A percentile compares a stretch with the other conserved stretches of the same genome.
phyloP scores from a whole-genome alignment of 2,797 vertebrate species.

The Phoxinus dragarum region DNA sequence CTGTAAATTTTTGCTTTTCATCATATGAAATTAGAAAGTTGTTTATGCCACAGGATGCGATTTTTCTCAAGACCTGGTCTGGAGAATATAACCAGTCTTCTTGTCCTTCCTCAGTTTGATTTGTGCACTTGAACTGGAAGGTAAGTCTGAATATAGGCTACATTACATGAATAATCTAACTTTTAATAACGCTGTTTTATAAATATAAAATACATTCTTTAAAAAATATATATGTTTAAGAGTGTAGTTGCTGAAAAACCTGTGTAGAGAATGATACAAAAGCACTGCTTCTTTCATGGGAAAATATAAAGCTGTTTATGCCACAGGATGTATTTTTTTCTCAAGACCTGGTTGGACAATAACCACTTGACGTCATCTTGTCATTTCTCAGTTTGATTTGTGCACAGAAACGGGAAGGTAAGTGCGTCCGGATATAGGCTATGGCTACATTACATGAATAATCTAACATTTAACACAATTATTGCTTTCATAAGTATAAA shows the following conservation, averaged over 20 bases:
- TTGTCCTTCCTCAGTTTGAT: neutral
- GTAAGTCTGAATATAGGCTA: neutral
- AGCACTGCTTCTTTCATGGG: neutral
- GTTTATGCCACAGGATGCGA: neutral
- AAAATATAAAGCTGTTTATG: neutral
- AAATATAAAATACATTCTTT: neutral
- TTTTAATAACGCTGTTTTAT: neutral
- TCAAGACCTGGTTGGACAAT: neutral
- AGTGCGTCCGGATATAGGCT: neutral
- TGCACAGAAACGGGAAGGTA: neutral
- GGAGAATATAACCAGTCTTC: neutral
- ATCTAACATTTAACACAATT: neutral
- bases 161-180: neutral
- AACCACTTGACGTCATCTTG: neutral
- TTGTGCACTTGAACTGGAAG: neutral
- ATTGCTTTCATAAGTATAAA: neutral
- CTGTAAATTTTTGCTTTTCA: constrained; percentile 9
- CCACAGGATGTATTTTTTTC: neutral
- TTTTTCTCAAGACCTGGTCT: neutral
- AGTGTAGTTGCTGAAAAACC: neutral
- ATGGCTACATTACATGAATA: neutral
- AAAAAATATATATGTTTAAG: no score
- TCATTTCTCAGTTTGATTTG: constrained; percentile 4
- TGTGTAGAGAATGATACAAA: neutral
- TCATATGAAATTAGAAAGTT: neutral